Evolutionary conservation across 2,797 vertebrate species (phyloP).

Genomic region (Stomatorhinus walkeri): DNA sequence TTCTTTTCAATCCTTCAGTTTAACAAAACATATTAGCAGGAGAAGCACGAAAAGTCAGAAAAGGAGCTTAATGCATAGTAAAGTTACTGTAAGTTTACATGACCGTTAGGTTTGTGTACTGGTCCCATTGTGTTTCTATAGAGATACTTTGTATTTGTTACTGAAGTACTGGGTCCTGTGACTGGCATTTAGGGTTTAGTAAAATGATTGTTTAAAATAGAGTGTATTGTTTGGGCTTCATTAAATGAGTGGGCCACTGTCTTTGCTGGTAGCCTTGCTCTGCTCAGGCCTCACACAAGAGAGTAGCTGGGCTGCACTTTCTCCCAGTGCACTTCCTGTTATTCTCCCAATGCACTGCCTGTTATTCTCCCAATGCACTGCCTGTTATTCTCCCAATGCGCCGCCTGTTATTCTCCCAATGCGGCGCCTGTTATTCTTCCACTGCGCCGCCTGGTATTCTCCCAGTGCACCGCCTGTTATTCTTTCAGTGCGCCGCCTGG

Average conservation of each 20-base stretch:
- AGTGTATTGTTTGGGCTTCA: not conserved
- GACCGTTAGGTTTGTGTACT: not conserved
- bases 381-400: no score
- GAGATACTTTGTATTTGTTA: not conserved
- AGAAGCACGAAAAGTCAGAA: not conserved
- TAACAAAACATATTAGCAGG: not conserved
- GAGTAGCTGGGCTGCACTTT: not conserved
- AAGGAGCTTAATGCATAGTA: not conserved
- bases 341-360: no score
- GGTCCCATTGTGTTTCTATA: not conserved
- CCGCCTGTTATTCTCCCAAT: no score
- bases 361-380: no score
- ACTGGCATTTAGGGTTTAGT: not conserved
- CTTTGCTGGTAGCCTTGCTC: not conserved
- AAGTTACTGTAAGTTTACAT: not conserved
- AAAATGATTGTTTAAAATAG: not conserved
- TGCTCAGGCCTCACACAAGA: not conserved
- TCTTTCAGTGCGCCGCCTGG: no score
- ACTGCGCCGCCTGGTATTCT: not conserved
- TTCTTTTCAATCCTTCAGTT: not conserved
- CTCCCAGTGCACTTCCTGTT: no score
- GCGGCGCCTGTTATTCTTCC: not conserved
- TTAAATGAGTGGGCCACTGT: not conserved
- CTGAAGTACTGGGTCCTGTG: not conserved
- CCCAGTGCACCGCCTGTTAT: not conserved